Evolutionary conservation across 2,888 invertebrate species (phyloP).

Genomic region (Tachina lurida): DNA sequence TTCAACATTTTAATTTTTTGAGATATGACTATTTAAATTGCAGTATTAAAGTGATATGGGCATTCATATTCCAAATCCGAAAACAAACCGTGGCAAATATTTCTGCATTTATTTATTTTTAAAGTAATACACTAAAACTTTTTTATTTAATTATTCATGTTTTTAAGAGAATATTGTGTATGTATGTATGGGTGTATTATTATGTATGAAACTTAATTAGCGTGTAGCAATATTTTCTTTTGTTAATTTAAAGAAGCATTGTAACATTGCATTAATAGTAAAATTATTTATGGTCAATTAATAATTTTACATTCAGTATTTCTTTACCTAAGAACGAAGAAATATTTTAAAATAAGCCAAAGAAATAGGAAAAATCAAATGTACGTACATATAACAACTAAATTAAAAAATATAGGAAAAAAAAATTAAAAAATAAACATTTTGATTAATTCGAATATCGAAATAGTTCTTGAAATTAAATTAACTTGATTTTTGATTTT

Average conservation of each 20-base stretch:
- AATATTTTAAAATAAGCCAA: slow-evolving; percentile 17
- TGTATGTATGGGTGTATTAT: slow-evolving; percentile 15
- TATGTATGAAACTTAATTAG: slow-evolving; percentile 50
- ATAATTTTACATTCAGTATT: not conserved
- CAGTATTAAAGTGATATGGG: no score
- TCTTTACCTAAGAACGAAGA: not conserved
- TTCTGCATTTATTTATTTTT: slow-evolving; percentile 38
- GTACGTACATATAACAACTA: not conserved
- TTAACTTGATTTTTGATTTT: slow-evolving; percentile 15
- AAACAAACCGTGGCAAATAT: slow-evolving; percentile 42
- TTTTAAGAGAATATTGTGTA: slow-evolving; percentile 47
- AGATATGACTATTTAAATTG: no score
- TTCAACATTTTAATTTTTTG: no score
- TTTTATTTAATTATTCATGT: slow-evolving; percentile 48
- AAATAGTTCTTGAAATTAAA: slow-evolving; percentile 52
- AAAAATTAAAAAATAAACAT: not conserved
- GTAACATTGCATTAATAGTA: slow-evolving; percentile 28
- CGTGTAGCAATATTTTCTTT: not conserved
- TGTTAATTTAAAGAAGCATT: slow-evolving; percentile 32
- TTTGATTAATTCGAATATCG: slow-evolving; percentile 58
- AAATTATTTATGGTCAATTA: slow-evolving; percentile 17
- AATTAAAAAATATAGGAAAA: not conserved
- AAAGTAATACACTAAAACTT: slow-evolving; percentile 51
- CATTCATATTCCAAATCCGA: slow-evolving; percentile 10
- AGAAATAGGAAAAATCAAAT: not conserved